Evolutionary conservation across 2,797 vertebrate species (phyloP).

Genomic region (Schizopygopsis malacanthus): DNA sequence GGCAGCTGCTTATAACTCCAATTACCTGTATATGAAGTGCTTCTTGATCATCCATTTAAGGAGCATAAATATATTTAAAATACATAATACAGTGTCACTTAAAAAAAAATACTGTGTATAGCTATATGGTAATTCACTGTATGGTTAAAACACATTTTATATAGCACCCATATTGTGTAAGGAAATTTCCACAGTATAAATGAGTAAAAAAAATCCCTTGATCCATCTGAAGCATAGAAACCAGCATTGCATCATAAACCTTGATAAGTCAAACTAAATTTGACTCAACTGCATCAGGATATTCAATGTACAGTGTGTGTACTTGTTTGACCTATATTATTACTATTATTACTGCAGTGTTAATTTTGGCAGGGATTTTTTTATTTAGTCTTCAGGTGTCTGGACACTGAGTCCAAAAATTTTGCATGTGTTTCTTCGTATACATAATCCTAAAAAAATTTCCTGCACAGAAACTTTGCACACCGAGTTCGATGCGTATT

Average conservation of each 20-base stretch:
- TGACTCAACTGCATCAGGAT: neutral
- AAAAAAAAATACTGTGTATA: neutral
- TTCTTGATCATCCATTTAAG: neutral
- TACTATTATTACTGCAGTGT: too few species aligned
- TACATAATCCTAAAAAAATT: too few species aligned
- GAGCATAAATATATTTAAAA: neutral
- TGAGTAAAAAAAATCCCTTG: neutral
- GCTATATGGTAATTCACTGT: neutral
- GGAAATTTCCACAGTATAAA: neutral
- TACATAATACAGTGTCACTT: neutral
- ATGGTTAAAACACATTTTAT: neutral
- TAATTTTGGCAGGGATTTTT: too few species aligned
- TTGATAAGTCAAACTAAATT: neutral
- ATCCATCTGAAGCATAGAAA: neutral
- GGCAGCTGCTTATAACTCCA: neutral
- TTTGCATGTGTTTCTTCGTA: too few species aligned
- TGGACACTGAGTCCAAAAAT: too few species aligned
- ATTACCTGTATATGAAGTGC: neutral
- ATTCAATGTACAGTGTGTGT: neutral
- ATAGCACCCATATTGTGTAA: neutral
- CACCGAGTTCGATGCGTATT: too few species aligned
- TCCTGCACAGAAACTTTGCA: too few species aligned
- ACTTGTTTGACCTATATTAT: too few species aligned
- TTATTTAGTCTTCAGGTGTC: too few species aligned
- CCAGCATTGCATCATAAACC: neutral